Percentiles rank a stretch among this genome's conserved stretches.
Evolutionary conservation across 30 jellyfish, hydroid and myxozoan genomes (phyloP).

Genomic region (Pseudorhiza aurosa): DNA sequence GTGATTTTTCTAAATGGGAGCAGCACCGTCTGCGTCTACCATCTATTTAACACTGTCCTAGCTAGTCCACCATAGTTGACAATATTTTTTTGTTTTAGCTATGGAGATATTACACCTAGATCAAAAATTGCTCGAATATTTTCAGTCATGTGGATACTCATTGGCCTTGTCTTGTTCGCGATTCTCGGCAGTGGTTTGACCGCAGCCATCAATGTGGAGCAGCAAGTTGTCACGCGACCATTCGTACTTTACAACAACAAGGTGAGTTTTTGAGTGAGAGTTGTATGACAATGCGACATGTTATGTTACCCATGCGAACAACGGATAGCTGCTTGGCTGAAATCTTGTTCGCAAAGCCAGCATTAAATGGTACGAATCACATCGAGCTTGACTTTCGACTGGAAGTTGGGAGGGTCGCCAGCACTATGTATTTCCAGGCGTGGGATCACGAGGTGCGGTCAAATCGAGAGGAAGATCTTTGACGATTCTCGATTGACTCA

Average conservation of each 20-base stretch:
- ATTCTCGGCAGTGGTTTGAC: conserved; percentile 52
- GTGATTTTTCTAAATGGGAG: too few species aligned
- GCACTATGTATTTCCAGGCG: too few species aligned
- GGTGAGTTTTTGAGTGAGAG: background rate
- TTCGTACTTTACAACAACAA: conserved; percentile 29
- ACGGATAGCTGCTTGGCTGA: too few species aligned
- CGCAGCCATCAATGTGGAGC: conserved; percentile 25
- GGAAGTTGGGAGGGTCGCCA: too few species aligned
- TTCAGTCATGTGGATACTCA: conserved; percentile 38
- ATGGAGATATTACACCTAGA: conserved; percentile 68
- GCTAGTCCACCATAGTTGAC: too few species aligned
- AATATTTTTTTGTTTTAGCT: conserved; percentile 18
- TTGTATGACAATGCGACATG: background rate
- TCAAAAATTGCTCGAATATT: conserved; percentile 14
- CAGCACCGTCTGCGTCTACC: too few species aligned
- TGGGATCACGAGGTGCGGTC: too few species aligned
- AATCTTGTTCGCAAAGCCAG: background rate
- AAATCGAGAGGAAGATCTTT: too few species aligned
- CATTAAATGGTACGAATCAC: background rate
- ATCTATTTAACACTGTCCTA: too few species aligned
- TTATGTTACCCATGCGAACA: too few species aligned
- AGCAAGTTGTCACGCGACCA: conserved; percentile 14
- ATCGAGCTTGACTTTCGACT: background rate
- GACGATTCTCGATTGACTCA: too few species aligned
- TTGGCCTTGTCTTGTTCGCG: conserved; percentile 51